phyloP scores from a whole-genome alignment of 2,888 invertebrate genomes.

The Sinotaia quadrata region DNA sequence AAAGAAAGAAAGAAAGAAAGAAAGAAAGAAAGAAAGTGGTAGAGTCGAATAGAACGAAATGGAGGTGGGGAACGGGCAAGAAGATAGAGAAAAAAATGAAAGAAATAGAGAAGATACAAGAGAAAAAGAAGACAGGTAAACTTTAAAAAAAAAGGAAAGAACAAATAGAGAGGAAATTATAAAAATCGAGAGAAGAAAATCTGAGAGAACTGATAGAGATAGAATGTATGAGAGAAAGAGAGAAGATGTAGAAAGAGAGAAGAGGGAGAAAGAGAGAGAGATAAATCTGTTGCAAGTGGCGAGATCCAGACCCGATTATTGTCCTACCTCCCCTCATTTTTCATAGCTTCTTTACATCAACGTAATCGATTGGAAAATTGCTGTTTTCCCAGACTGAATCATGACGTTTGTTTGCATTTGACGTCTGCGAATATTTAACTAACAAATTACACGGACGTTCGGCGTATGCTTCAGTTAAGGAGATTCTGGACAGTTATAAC shows the following conservation, averaged over 20 bases:
- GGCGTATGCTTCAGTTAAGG: too few relatives aligned
- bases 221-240: constrained; percentile 4
- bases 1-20: background rate
- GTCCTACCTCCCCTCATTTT: too few relatives aligned
- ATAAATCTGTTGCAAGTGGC: background rate
- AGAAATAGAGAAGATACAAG: background rate
- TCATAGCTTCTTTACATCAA: too few relatives aligned
- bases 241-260: background rate
- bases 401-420: too few relatives aligned
- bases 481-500: too few relatives aligned
- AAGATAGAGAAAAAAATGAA: background rate
- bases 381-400: too few relatives aligned
- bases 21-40: background rate
- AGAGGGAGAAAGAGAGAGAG: constrained; percentile 15
- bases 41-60: background rate
- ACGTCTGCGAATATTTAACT: too few relatives aligned
- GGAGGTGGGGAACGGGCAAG: background rate
- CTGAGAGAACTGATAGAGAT: background rate
- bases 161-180: background rate
- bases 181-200: background rate
- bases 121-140: background rate
- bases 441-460: too few relatives aligned
- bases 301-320: too few relatives aligned
- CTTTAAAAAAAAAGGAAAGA: background rate
- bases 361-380: too few relatives aligned